phyloP scores from a whole-genome alignment of 1,140 invertebrate genomes.

The Heliconius hermathena region DNA sequence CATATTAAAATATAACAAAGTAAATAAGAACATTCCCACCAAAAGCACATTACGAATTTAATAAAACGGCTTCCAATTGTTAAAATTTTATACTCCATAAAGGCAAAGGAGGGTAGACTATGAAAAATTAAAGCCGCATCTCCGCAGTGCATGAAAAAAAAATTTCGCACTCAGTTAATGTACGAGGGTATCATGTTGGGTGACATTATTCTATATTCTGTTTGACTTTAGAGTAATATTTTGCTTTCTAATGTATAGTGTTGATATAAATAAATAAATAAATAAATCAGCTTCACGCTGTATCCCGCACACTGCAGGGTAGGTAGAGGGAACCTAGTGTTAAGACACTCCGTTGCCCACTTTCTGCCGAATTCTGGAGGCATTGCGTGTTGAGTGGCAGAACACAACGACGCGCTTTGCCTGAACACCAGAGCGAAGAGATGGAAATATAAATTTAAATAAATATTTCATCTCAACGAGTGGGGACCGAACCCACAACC shows the following conservation, averaged over 20 bases:
- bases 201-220: not conserved
- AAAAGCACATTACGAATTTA: slow-evolving; percentile 8
- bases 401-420: too few species aligned
- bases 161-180: slow-evolving; percentile 24
- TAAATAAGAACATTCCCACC: not conserved
- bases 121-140: slow-evolving; percentile 31
- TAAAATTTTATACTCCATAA: slow-evolving; percentile 37
- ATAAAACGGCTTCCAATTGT: slow-evolving; percentile 3
- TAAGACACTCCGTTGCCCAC: too few species aligned
- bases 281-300: not conserved
- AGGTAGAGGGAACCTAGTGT: too few species aligned
- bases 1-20: not conserved
- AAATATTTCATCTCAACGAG: too few species aligned
- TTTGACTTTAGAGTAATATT: not conserved
- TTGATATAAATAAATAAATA: not conserved
- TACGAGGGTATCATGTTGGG: not conserved
- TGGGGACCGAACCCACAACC: too few species aligned
- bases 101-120: slow-evolving; percentile 22
- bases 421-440: too few species aligned
- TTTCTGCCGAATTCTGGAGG: too few species aligned
- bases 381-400: too few species aligned
- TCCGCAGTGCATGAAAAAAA: slow-evolving; percentile 47
- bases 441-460: too few species aligned
- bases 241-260: not conserved
- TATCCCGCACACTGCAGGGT: too few species aligned